These are phyloP conservation scores for Pipa parva DNA, from an alignment of 2,113 vertebrate species.

Conservation along the genomic window DNA sequence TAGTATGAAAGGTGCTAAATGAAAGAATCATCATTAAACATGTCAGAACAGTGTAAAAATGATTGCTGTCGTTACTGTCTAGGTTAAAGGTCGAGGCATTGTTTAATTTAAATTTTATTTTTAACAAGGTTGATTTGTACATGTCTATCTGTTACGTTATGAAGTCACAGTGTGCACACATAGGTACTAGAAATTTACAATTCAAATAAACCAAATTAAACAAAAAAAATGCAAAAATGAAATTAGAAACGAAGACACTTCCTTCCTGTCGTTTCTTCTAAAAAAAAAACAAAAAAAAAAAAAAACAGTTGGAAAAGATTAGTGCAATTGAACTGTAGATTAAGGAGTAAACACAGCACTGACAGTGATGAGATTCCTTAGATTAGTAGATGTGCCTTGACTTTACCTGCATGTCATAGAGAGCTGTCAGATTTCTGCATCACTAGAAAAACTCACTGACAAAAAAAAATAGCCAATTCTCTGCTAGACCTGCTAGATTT, in stretches of 20 bases:
- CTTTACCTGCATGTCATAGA: conserved; percentile 39
- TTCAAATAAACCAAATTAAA: not conserved
- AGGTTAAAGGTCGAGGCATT: conserved; percentile 35
- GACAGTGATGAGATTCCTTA: conserved; percentile 25
- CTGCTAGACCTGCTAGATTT: conserved; percentile 26
- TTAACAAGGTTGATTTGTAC: not conserved
- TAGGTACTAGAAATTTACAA: conserved; percentile 2
- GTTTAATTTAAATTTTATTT: not conserved
- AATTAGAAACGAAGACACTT: not conserved
- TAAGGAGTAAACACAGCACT: conserved; percentile 37
- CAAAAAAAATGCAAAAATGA: not conserved
- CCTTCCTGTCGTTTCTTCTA: conserved; percentile 1
- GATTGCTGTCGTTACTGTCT: conserved; percentile 26
- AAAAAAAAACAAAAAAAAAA: conserved; percentile 31
- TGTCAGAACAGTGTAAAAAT: conserved; percentile 41
- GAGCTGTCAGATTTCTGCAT: conserved; percentile 33
- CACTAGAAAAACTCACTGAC: conserved; percentile 38
- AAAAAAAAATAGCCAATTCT: conserved; percentile 34
- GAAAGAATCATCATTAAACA: conserved; percentile 37
- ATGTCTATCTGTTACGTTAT: not conserved
- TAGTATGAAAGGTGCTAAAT: conserved; percentile 41
- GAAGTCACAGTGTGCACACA: not conserved
- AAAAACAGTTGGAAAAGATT: conserved; percentile 40
- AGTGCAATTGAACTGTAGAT: conserved; percentile 35
- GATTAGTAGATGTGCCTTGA: conserved; percentile 19